Conservation (phyloP, 1,140 invertebrate genomes). For the Stenopsyche tienmushanensis region DNA sequence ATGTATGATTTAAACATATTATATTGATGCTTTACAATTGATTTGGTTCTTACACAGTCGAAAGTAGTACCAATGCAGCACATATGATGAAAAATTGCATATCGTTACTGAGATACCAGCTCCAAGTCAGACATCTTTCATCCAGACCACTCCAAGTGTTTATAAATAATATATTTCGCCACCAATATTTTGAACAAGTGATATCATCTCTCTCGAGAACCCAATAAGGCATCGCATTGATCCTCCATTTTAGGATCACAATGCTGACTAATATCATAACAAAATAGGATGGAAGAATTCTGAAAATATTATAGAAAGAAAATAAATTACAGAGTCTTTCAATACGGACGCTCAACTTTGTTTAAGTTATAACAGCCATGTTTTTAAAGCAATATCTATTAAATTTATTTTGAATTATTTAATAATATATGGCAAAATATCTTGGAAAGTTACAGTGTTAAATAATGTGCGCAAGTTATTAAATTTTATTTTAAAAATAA, state of each 20-base stretch:
- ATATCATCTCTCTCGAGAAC: slow-evolving; percentile 54
- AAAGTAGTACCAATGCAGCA: slow-evolving; percentile 55
- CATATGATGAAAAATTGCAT: slow-evolving; percentile 74
- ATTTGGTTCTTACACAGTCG: slow-evolving; percentile 59
- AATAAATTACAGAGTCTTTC: too few species aligned
- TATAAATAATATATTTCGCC: slow-evolving; percentile 65
- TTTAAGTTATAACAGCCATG: too few species aligned
- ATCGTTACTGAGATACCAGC: slow-evolving; percentile 81
- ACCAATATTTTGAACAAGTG: slow-evolving; percentile 61
- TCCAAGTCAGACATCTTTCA: slow-evolving; percentile 72
- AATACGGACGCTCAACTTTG: too few species aligned
- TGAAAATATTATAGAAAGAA: too few species aligned
- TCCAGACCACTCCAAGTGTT: slow-evolving; percentile 59
- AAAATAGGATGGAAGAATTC: not conserved
- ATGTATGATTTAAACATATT: too few species aligned
- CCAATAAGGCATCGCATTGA: slow-evolving; percentile 54
- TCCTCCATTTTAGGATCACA: slow-evolving; percentile 54
- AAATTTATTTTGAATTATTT: not conserved
- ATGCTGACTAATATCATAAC: slow-evolving; percentile 48
- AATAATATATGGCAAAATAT: too few species aligned
- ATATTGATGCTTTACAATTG: too few species aligned
- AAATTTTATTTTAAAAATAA: too few species aligned
- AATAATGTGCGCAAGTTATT: too few species aligned
- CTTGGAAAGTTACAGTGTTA: too few species aligned
- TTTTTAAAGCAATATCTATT: too few species aligned